Percentiles rank a stretch among this genome's conserved stretches.
Conservation (phyloP, 1,140 invertebrate genomes). For the Drosophila sulfurigaster region DNA sequence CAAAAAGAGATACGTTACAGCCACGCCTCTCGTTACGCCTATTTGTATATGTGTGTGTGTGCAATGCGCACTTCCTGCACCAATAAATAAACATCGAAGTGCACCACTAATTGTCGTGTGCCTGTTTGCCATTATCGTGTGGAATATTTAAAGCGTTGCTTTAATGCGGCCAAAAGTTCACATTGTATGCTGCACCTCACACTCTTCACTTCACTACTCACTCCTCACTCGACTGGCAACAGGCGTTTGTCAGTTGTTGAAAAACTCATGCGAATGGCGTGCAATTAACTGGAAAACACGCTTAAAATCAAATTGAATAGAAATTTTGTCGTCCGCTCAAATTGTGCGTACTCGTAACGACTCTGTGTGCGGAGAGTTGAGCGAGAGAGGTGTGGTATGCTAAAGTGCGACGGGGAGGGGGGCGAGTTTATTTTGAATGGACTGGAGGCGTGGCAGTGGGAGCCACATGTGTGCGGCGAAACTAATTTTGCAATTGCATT, state of each 20-base stretch:
- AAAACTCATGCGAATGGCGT: slow-evolving; percentile 56
- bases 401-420: background rate
- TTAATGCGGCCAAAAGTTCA: slow-evolving; percentile 81
- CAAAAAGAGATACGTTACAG: slow-evolving; percentile 16
- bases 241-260: slow-evolving; percentile 23
- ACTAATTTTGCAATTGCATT: slow-evolving; percentile 77
- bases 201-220: background rate
- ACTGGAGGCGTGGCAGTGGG: slow-evolving; percentile 11
- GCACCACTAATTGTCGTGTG: slow-evolving; percentile 69
- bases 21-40: slow-evolving; percentile 49
- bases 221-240: background rate
- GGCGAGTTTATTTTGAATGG: background rate
- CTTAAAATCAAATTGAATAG: slow-evolving; percentile 83
- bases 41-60: slow-evolving; percentile 18
- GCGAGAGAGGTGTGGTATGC: background rate
- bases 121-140: slow-evolving; percentile 65
- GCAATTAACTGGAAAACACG: slow-evolving; percentile 82
- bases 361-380: no score
- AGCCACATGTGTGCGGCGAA: slow-evolving; percentile 43
- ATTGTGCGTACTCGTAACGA: slow-evolving; percentile 66
- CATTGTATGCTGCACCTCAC: slow-evolving; percentile 22
- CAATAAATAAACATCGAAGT: slow-evolving; percentile 62
- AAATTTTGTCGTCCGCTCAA: slow-evolving; percentile 77
- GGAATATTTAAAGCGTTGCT: slow-evolving; percentile 68
- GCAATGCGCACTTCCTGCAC: slow-evolving; percentile 67